These are phyloP conservation scores for Leptinotarsa defecta DNA, from an alignment of 1,140 invertebrate genomes.

Conservation along the genomic window DNA sequence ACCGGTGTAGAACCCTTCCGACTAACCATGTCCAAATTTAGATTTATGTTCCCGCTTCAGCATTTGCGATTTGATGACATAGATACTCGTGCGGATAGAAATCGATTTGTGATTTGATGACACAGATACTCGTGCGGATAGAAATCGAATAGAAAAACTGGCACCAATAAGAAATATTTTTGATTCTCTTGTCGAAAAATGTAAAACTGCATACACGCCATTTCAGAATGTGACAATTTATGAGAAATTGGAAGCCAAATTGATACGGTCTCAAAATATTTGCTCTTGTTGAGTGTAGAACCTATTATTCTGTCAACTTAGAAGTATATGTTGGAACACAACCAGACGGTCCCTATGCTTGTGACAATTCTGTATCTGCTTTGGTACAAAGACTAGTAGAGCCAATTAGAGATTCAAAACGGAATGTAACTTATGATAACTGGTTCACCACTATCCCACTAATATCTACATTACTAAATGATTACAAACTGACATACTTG, in stretches of 20 bases:
- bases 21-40: constrained; percentile 39
- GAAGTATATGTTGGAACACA: constrained; percentile 48
- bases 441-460: constrained; percentile 16
- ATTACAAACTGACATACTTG: constrained; percentile 42
- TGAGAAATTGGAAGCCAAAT: constrained; percentile 52
- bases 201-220: constrained; percentile 49
- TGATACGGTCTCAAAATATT: constrained; percentile 53
- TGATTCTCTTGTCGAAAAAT: constrained; percentile 51
- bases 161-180: constrained; percentile 53
- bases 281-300: constrained; percentile 40
- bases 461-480: constrained; percentile 42
- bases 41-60: constrained; percentile 48
- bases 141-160: constrained; percentile 45
- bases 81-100: constrained; percentile 43
- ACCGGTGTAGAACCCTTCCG: constrained; percentile 41
- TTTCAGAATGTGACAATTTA: constrained; percentile 53
- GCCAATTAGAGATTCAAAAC: not conserved
- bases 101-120: constrained; percentile 49
- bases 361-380: constrained; percentile 14
- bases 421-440: constrained; percentile 24
- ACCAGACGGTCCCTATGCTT: constrained; percentile 38
- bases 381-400: constrained; percentile 18
- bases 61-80: constrained; percentile 49
- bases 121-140: constrained; percentile 41
- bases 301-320: constrained; percentile 43